Evolutionary conservation across 1,140 invertebrate genomes (phyloP).

Genomic region (Bombus balteatus): DNA sequence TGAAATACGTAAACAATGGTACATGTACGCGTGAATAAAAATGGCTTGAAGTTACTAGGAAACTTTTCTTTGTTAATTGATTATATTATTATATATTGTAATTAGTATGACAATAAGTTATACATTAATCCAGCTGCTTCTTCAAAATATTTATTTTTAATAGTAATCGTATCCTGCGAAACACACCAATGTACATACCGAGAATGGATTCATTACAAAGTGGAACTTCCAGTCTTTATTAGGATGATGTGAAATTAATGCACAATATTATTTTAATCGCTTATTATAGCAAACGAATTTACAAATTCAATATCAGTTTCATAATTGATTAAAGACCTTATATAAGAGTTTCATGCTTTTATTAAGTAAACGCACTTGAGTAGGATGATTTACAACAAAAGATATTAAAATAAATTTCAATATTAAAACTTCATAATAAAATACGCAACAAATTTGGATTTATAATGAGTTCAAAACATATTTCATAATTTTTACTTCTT

Average conservation of each 20-base stretch:
- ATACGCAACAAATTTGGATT: background rate
- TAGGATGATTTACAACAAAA: background rate
- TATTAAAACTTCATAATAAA: background rate
- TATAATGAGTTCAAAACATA: background rate
- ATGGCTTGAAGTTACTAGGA: slow-evolving; percentile 9
- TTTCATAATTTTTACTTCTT: background rate
- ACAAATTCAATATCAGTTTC: background rate
- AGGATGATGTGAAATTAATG: slow-evolving; percentile 49
- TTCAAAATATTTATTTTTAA: background rate
- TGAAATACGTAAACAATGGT: slow-evolving; percentile 3
- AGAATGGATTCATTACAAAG: background rate
- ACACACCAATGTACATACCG: slow-evolving; percentile 12
- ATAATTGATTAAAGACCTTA: background rate
- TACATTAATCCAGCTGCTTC: background rate
- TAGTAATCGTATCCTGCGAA: background rate
- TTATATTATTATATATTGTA: slow-evolving; percentile 8
- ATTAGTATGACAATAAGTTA: slow-evolving; percentile 13
- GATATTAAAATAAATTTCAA: background rate
- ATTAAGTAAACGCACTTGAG: background rate
- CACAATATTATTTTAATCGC: background rate
- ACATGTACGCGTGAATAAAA: background rate
- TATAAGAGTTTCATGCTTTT: background rate
- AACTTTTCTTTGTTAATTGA: slow-evolving; percentile 1
- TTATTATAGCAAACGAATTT: background rate
- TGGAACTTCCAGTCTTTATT: background rate